These are phyloP conservation scores for Torymus aiolomorphi DNA, from an alignment of 2,888 invertebrate genomes.

Conservation along the genomic window DNA sequence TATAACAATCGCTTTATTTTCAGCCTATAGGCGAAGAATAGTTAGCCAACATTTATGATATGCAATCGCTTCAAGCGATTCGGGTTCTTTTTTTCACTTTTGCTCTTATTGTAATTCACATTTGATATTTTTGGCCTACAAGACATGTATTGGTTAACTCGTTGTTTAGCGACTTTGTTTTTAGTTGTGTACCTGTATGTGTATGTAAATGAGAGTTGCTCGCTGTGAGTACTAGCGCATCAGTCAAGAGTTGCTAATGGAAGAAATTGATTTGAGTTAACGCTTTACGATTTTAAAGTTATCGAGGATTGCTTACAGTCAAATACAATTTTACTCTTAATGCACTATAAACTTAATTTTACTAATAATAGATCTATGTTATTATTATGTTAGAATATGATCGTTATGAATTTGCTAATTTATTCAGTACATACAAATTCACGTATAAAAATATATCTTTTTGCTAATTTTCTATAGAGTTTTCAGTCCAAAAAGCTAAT, in stretches of 20 bases:
- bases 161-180: conserved; percentile 49
- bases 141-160: conserved; percentile 48
- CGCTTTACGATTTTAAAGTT: conserved; percentile 25
- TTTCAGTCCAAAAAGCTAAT: neutral
- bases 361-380: too few species aligned
- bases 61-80: conserved; percentile 51
- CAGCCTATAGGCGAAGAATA: conserved; percentile 48
- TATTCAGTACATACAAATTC: conserved; percentile 14
- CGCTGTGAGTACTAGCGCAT: conserved; percentile 46
- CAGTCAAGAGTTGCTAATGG: conserved; percentile 50
- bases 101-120: conserved; percentile 47
- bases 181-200: conserved; percentile 35
- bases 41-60: conserved; percentile 51
- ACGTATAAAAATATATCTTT: conserved; percentile 43
- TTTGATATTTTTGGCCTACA: conserved; percentile 53
- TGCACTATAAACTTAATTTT: too few species aligned
- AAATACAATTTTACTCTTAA: conserved; percentile 19
- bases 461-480: neutral
- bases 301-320: conserved; percentile 41
- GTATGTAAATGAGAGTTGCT: conserved; percentile 24
- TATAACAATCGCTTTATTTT: conserved; percentile 57
- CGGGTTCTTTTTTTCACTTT: conserved; percentile 33
- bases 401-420: neutral
- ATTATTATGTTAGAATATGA: too few species aligned
- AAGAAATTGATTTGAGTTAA: conserved; percentile 44